Percentiles rank a stretch among this genome's conserved stretches.
phyloP scores from a whole-genome alignment of 1,140 invertebrate genomes.

The Euschistus heros region DNA sequence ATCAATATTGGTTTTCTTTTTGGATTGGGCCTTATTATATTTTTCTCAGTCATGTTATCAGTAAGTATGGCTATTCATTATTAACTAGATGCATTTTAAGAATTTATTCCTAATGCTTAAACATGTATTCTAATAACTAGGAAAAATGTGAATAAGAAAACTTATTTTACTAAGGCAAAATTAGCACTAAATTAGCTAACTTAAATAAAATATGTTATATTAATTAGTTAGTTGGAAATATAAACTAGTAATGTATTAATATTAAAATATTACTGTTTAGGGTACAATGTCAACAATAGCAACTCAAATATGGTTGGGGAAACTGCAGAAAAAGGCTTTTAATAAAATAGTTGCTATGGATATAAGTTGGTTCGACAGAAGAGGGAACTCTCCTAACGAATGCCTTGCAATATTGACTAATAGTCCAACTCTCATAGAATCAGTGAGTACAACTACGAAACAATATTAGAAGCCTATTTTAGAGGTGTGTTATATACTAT shows the following conservation, averaged over 20 bases:
- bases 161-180: background rate
- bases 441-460: constrained; percentile 39
- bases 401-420: constrained; percentile 56
- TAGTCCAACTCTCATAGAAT: constrained; percentile 64
- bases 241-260: too few relatives aligned
- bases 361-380: constrained; percentile 62
- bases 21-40: background rate
- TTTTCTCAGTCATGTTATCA: background rate
- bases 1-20: background rate
- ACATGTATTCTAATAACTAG: too few relatives aligned
- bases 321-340: background rate
- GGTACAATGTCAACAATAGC: background rate
- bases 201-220: background rate
- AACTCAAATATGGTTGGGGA: background rate
- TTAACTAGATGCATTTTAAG: too few relatives aligned
- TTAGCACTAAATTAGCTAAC: background rate
- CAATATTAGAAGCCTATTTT: background rate
- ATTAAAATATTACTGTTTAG: background rate
- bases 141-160: too few relatives aligned
- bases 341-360: constrained; percentile 3
- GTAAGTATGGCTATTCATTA: background rate
- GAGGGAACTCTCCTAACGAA: constrained; percentile 52
- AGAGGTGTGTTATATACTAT: too few relatives aligned
- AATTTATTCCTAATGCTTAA: too few relatives aligned
- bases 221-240: background rate